These are phyloP conservation scores for Pomatorhinus ruficollis DNA, from an alignment of 2,113 vertebrate species.

Conservation along the genomic window DNA sequence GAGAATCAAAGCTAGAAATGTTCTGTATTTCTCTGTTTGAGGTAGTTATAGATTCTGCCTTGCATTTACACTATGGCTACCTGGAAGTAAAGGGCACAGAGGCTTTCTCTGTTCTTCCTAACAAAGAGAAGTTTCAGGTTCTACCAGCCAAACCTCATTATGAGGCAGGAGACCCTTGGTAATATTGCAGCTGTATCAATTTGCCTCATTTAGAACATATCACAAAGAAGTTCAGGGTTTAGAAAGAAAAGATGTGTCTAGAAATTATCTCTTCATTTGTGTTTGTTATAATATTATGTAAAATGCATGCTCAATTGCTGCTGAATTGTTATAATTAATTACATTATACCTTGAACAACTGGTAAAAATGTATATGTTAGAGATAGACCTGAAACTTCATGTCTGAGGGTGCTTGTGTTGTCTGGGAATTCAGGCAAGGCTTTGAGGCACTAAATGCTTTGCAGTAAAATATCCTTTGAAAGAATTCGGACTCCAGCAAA, in stretches of 20 bases:
- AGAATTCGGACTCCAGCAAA: background rate
- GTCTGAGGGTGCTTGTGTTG: background rate
- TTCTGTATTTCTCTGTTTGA: background rate
- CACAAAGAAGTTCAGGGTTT: slow-evolving; percentile 41
- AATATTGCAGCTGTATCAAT: slow-evolving; percentile 55
- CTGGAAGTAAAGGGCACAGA: background rate
- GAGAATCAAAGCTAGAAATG: background rate
- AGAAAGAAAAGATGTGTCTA: slow-evolving; percentile 54
- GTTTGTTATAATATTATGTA: slow-evolving; percentile 57
- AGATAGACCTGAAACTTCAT: background rate
- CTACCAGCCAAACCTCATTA: background rate
- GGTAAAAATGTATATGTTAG: background rate
- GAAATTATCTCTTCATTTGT: slow-evolving; percentile 65
- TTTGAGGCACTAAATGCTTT: background rate
- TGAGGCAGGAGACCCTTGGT: slow-evolving; percentile 1
- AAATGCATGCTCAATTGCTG: slow-evolving; percentile 61
- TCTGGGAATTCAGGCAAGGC: background rate
- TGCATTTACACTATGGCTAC: background rate
- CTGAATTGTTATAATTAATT: slow-evolving; percentile 66
- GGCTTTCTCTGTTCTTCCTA: background rate
- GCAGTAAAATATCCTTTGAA: background rate
- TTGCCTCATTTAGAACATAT: slow-evolving; percentile 45
- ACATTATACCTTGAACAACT: slow-evolving; percentile 33
- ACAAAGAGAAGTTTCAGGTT: background rate
- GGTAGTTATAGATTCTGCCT: background rate